These are phyloP conservation scores for Ceratothoa steindachneri DNA, from an alignment of 2,888 invertebrate genomes.

Conservation along the genomic window DNA sequence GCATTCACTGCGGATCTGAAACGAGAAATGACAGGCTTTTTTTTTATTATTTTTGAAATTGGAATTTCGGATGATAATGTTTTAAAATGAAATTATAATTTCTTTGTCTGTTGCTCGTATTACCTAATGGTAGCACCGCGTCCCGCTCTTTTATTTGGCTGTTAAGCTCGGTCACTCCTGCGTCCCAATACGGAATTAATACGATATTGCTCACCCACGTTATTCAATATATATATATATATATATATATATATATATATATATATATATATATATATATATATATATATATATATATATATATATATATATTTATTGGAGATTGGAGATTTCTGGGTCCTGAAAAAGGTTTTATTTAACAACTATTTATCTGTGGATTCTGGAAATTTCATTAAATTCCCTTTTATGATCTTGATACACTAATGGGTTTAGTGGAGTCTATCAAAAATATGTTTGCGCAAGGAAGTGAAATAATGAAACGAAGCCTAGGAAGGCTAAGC, in stretches of 20 bases:
- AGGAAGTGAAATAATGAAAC: too few relatives aligned
- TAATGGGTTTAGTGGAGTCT: too few relatives aligned
- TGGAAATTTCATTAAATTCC: too few relatives aligned
- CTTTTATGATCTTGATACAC: too few relatives aligned
- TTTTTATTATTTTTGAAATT: neutral
- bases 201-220: neutral
- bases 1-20: neutral
- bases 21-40: neutral
- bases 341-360: too few relatives aligned
- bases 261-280: conserved; percentile 15
- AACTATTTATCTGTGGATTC: too few relatives aligned
- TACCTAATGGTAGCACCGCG: neutral
- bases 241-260: conserved; percentile 15
- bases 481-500: too few relatives aligned
- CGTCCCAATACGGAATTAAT: neutral
- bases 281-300: conserved; percentile 15
- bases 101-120: neutral
- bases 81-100: neutral
- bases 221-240: conserved; percentile 7
- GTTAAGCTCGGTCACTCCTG: neutral
- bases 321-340: too few relatives aligned
- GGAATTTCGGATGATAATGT: neutral
- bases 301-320: conserved; percentile 15
- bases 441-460: too few relatives aligned
- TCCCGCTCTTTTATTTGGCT: neutral